Conservation (phyloP, 2,888 invertebrate species). For the Cantharis nigra region DNA sequence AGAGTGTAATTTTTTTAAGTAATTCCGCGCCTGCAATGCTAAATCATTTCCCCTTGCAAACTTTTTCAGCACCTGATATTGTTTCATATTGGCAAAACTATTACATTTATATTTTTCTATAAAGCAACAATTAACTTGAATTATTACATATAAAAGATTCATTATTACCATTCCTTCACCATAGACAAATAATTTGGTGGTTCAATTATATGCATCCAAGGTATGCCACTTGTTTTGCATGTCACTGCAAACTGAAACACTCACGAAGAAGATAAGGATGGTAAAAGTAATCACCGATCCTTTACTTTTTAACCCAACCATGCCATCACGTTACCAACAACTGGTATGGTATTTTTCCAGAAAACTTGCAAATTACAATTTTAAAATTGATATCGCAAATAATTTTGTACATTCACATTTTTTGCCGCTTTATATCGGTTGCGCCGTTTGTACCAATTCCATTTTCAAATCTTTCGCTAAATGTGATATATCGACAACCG, state of each 20-base stretch:
- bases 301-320: not conserved
- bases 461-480: constrained; percentile 80
- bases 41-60: not conserved
- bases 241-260: not conserved
- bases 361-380: not conserved
- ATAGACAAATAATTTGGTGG: not conserved
- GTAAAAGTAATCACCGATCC: not conserved
- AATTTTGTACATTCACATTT: not conserved
- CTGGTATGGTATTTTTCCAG: not conserved
- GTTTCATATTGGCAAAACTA: not conserved
- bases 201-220: not conserved
- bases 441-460: constrained; percentile 72
- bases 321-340: not conserved
- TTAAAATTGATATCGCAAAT: not conserved
- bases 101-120: not conserved
- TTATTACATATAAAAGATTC: not conserved
- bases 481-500: constrained; percentile 83
- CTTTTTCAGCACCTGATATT: not conserved
- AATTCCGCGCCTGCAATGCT: no score
- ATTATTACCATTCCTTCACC: not conserved
- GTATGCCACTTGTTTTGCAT: not conserved
- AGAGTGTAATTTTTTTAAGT: no score
- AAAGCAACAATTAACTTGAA: not conserved
- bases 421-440: constrained; percentile 51
- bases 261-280: not conserved